Evolutionary conservation across 2,888 invertebrate species (phyloP).

Genomic region (Romanomermis culicivorax): DNA sequence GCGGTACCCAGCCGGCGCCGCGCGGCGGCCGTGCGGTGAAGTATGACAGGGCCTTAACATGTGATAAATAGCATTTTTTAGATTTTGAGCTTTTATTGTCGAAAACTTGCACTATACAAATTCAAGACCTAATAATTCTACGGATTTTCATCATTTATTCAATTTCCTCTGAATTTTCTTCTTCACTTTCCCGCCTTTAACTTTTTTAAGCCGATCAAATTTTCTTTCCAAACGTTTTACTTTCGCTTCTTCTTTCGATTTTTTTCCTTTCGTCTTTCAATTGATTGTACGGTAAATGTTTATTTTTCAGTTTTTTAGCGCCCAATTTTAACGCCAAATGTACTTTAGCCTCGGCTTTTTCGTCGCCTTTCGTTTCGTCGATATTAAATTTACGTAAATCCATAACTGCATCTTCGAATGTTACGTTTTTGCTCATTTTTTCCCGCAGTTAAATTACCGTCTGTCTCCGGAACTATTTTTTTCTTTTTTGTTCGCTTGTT

Average conservation of each 20-base stretch:
- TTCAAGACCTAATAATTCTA: no score
- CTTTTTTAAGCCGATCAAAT: not conserved
- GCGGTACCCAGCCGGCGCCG: no score
- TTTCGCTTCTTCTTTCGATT: not conserved
- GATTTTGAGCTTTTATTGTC: no score
- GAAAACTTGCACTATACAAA: no score
- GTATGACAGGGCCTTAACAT: no score
- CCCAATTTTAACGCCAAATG: conserved; percentile 14
- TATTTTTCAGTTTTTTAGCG: conserved; percentile 15
- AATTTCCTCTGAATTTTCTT: not conserved
- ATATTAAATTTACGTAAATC: not conserved
- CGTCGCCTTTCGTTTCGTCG: not conserved
- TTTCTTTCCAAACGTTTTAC: not conserved
- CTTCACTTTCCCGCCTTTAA: not conserved
- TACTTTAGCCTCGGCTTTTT: conserved; percentile 1
- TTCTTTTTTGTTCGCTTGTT: no score
- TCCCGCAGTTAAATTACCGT: no score
- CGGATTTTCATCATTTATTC: not conserved
- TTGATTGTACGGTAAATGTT: conserved; percentile 16
- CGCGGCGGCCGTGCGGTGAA: no score
- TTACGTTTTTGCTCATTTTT: no score
- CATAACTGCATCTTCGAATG: not conserved
- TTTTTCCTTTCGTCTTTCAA: conserved; percentile 12
- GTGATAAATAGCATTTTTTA: no score
- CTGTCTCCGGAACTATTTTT: no score